phyloP scores from a whole-genome alignment of 2,797 vertebrate genomes.

The Notamacropus eugenii region DNA sequence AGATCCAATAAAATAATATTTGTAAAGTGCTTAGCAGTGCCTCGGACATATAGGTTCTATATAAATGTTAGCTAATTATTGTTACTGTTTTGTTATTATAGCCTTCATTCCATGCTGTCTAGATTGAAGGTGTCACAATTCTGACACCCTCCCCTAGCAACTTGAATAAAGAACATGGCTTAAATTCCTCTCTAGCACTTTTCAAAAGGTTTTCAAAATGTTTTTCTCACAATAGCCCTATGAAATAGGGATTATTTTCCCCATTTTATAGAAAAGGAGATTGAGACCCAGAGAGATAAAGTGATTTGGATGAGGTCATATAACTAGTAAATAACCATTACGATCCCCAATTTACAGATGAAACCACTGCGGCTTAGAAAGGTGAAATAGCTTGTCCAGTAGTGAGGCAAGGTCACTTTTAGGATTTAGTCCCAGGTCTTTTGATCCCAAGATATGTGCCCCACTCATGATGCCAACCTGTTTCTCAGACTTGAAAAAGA shows the following conservation, averaged over 20 bases:
- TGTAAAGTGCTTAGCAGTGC: not conserved
- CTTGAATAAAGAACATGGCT: not conserved
- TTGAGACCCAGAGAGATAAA: not conserved
- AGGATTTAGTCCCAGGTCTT: too few relatives aligned
- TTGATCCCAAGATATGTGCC: too few relatives aligned
- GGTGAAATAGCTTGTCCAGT: not conserved
- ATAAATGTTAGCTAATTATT: not conserved
- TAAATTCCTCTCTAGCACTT: not conserved
- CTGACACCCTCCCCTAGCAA: not conserved
- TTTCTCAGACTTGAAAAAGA: too few relatives aligned
- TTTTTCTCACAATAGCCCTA: not conserved
- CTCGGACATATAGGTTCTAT: not conserved
- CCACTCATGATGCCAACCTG: too few relatives aligned
- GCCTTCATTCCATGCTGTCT: not conserved
- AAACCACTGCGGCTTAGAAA: not conserved
- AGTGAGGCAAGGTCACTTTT: not conserved
- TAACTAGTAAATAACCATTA: not conserved
- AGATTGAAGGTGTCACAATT: not conserved
- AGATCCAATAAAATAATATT: not conserved
- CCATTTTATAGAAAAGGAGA: not conserved
- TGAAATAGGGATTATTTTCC: not conserved
- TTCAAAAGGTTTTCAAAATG: not conserved
- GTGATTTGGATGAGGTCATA: not conserved
- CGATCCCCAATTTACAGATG: not conserved
- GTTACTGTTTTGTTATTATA: not conserved